Conservation (phyloP, 2,797 vertebrate genomes). For the Chloroceryle amazona region DNA sequence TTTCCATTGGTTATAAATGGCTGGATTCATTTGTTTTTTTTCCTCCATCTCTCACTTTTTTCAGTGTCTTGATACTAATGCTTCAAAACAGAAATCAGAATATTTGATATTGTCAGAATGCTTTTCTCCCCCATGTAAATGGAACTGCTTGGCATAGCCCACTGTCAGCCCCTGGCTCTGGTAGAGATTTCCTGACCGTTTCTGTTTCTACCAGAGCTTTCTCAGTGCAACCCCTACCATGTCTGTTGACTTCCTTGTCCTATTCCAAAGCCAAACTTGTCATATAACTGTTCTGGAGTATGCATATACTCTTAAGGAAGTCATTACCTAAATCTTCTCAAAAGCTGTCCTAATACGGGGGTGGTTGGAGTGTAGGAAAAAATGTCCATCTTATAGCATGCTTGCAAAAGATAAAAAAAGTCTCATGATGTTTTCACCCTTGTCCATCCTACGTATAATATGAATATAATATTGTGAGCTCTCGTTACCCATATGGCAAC, state of each 20-base stretch:
- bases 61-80: not conserved
- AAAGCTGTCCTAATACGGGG: not conserved
- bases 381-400: not conserved
- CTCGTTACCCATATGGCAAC: not conserved
- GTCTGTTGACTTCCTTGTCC: not conserved
- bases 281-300: not conserved
- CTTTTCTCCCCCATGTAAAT: not conserved
- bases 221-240: not conserved
- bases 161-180: not conserved
- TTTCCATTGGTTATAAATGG: not conserved
- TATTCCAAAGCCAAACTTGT: not conserved
- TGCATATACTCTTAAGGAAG: not conserved
- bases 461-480: not conserved
- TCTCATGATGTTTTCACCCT: not conserved
- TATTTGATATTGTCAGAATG: not conserved
- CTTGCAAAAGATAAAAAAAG: not conserved
- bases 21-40: not conserved
- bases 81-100: not conserved
- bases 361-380: not conserved
- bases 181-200: not conserved
- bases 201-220: not conserved
- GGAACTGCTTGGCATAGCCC: not conserved
- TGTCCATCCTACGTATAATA: not conserved
- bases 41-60: not conserved
- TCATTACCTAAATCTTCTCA: not conserved